phyloP scores from a whole-genome alignment of 2,888 invertebrate genomes.

The Noctua janthina region DNA sequence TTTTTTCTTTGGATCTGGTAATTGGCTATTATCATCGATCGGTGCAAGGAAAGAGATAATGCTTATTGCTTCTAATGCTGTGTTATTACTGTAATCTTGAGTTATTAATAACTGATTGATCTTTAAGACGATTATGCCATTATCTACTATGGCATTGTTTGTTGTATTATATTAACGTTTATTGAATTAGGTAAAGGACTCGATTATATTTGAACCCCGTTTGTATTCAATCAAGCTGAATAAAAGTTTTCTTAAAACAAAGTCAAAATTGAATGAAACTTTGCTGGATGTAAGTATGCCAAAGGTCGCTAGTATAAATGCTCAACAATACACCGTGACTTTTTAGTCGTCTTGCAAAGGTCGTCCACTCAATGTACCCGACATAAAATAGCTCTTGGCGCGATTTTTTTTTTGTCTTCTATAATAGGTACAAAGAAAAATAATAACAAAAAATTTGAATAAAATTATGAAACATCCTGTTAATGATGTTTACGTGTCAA shows the following conservation, averaged over 20 bases:
- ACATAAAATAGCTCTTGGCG: too few species aligned
- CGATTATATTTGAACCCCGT: background rate
- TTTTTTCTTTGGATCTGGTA: conserved; percentile 22
- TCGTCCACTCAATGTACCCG: too few species aligned
- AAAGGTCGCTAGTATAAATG: background rate
- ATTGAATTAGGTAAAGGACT: background rate
- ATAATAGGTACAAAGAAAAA: too few species aligned
- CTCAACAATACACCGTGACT: background rate
- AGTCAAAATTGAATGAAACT: background rate
- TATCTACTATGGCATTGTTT: background rate
- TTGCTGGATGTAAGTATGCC: background rate
- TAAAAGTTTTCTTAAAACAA: background rate
- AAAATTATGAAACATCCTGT: too few species aligned
- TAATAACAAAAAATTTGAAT: too few species aligned
- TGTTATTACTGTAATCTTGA: conserved; percentile 15
- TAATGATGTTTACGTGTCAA: too few species aligned
- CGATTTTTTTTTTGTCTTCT: too few species aligned
- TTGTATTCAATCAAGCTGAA: background rate
- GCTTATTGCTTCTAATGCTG: conserved; percentile 10
- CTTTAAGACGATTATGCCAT: background rate
- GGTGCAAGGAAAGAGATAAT: conserved; percentile 17
- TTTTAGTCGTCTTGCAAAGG: too few species aligned
- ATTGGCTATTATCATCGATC: conserved; percentile 24
- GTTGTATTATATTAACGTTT: background rate
- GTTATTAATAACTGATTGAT: conserved; percentile 12